phyloP scores from a whole-genome alignment of 2,888 invertebrate genomes.

The Rhagophthalmus giganteus region DNA sequence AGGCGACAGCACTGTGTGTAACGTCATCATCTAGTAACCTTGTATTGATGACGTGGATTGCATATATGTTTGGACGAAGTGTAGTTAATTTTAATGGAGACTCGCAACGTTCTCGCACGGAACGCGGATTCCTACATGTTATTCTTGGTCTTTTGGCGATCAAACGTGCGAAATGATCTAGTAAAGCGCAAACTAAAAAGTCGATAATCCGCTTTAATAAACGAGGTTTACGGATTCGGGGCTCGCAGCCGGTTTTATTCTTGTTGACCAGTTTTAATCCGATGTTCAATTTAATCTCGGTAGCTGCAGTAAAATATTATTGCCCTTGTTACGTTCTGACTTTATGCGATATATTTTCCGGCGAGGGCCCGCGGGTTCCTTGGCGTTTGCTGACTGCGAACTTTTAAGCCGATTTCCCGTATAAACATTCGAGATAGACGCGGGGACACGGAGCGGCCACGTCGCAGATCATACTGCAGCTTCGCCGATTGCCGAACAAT shows the following conservation, averaged over 20 bases:
- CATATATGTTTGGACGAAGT: too few relatives aligned
- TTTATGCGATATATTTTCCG: constrained; percentile 4
- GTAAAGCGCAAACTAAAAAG: too few relatives aligned
- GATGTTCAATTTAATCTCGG: constrained; percentile 11
- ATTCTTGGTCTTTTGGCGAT: too few relatives aligned
- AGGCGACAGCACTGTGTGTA: too few relatives aligned
- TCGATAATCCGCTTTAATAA: constrained; percentile 8
- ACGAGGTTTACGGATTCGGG: constrained; percentile 8
- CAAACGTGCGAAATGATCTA: too few relatives aligned
- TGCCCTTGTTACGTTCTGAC: constrained; percentile 10
- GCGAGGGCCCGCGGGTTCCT: neutral
- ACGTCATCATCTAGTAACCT: too few relatives aligned
- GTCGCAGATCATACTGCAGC: neutral
- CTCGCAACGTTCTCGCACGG: too few relatives aligned
- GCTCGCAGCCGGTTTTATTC: constrained; percentile 12
- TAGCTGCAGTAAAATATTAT: constrained; percentile 14
- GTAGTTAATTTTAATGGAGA: too few relatives aligned
- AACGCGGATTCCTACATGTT: too few relatives aligned
- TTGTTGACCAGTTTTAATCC: constrained; percentile 18
- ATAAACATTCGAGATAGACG: neutral
- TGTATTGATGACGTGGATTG: too few relatives aligned
- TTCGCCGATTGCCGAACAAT: neutral
- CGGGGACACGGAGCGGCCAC: too few relatives aligned
- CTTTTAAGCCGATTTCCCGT: neutral
- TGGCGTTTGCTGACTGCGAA: constrained; percentile 4